Evolutionary conservation across 2,797 vertebrate species (phyloP).

Genomic region (Micrastur ruficollis): DNA sequence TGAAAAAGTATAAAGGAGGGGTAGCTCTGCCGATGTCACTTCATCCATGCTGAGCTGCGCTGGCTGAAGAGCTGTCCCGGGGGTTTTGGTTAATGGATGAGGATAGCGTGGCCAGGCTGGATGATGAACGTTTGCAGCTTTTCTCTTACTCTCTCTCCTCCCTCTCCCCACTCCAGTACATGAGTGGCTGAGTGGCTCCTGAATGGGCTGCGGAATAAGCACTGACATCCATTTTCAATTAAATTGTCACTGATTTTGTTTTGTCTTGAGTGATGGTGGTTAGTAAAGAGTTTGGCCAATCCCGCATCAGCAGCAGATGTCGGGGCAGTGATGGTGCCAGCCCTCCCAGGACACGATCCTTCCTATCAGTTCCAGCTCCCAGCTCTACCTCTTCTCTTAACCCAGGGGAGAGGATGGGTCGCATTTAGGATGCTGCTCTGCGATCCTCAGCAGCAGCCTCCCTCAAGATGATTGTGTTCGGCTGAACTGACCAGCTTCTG

Average conservation of each 20-base stretch:
- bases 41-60: not conserved
- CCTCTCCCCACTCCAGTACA: not conserved
- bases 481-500: not conserved
- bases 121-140: not conserved
- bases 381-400: not conserved
- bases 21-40: not conserved
- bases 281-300: not conserved
- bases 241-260: not conserved
- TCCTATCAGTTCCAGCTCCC: not conserved
- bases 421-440: not conserved
- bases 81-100: not conserved
- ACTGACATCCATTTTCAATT: not conserved
- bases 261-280: not conserved
- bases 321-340: not conserved
- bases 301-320: not conserved
- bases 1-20: not conserved
- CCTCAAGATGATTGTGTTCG: not conserved
- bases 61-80: not conserved
- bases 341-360: rapidly evolving
- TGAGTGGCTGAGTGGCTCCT: not conserved
- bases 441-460: not conserved
- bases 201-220: not conserved
- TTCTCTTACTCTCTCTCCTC: not conserved
- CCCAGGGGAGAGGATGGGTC: not conserved
- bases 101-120: not conserved